Evolutionary conservation across 2,888 invertebrate species (phyloP), one percentile per base, ranked within the genome.

Genomic region (Torymus tubicola): DNA sequence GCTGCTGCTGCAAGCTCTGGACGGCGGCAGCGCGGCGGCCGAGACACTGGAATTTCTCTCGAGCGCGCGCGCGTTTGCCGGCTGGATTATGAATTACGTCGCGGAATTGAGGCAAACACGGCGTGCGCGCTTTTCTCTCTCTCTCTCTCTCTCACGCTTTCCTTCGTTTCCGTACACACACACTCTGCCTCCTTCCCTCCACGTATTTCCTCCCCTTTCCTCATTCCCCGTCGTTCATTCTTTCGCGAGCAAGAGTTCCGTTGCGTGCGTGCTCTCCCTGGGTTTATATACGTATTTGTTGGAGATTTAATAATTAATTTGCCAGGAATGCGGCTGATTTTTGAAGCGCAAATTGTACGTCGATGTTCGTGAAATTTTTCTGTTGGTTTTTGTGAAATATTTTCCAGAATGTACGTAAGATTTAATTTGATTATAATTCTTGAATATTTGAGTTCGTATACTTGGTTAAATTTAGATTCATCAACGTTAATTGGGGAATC

Each of bases 71-170:
- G 52, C 13, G n/a, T n/a, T 24, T 24, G 10, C 18, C 5, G 4
- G 16, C 69, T 69, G 69, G 55, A 69, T 69, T 69, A 76, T 63
- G 53, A 76, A 76, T 76, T 69, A 76, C 68, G 55, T 52, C 67
- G 52, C 60, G n/a, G 42, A 72, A 72, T 52, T 58, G 42, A 58
- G 60, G 50, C n/a, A 52, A 69, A 16, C 5, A 16, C 52, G 50
- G 50, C 12, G 18, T 21, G 2, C 18, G 13, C 61, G 21, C 21
- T 21, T 21, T 61, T 61, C 61, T 58, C 13, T 58, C 61, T 61
- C 52, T 10, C 67, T n/a, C n/a, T n/a, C n/a, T n/a, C n/a, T n/a
- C n/a, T n/a, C n/a, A 52, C 18, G n/a, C 67, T 42, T n/a, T 13
- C 31, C 42, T 42, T 52, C 52, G 50, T 24, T 52, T 65, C 52